Evolutionary conservation across 2,797 vertebrate genomes (phyloP).

Genomic region (Malacoctenus gilli): DNA sequence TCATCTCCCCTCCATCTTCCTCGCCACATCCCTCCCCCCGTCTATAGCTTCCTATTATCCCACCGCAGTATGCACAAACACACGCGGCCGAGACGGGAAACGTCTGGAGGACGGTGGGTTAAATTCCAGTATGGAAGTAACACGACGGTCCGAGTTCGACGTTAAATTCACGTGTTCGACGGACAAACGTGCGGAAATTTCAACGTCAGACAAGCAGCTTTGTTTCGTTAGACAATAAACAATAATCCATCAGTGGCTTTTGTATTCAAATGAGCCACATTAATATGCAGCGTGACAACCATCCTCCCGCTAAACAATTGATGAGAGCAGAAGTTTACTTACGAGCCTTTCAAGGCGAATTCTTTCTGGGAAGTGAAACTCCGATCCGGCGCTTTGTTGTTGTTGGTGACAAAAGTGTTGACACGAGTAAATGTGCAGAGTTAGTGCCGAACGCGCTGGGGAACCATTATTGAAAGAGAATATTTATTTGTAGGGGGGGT

Average conservation of each 20-base stretch:
- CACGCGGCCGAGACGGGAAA: conserved; percentile 18
- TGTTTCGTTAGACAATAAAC: too few species aligned
- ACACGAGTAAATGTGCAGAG: neutral
- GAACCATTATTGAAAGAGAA: neutral
- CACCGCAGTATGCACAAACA: conserved; percentile 10
- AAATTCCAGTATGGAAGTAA: too few species aligned
- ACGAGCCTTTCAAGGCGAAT: neutral
- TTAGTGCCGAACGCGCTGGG: too few species aligned
- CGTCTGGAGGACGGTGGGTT: too few species aligned
- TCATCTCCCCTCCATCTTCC: conserved; percentile 12
- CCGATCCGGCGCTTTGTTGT: neutral
- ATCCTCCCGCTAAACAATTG: neutral
- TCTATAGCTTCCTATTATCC: conserved; percentile 25
- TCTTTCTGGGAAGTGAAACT: neutral
- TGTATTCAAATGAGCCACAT: too few species aligned
- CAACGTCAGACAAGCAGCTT: too few species aligned
- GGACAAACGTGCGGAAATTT: too few species aligned
- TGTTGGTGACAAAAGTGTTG: neutral
- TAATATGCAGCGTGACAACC: neutral
- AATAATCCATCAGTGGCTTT: too few species aligned
- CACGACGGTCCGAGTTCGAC: too few species aligned
- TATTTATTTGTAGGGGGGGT: too few species aligned
- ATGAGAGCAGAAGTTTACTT: too few species aligned
- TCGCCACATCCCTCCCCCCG: neutral
- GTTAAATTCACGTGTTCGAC: too few species aligned